Evolutionary conservation across 1,140 invertebrate species (phyloP), one percentile per base, ranked within the genome.

Genomic region (Drosophila melanica): DNA sequence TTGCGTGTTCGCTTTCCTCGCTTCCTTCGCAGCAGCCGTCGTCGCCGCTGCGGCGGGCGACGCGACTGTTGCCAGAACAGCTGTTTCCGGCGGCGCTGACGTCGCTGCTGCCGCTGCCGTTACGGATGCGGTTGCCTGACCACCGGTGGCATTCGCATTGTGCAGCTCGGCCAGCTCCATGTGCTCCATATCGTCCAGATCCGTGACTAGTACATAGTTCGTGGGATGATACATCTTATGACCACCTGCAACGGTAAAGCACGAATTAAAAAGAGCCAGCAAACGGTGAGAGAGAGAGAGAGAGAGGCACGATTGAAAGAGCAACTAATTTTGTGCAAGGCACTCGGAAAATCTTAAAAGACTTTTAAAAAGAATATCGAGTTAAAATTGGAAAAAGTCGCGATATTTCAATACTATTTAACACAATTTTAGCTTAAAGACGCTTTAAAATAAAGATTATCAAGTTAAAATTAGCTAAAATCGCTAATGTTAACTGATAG

Each of bases 221-320:
- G 96, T 95, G 18, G 98, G 98, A 93, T 99, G 99, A 76, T 96
- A 95, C 97, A 99, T 97, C 90, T 97, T 95, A 60, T 97, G 96
- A 62, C 97, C 97, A 91, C 97, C 97, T 93, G 54, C 2, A 35
- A 18, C 33, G 3, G 41, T 2, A 27, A 20, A 0, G 18, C 9
- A 41, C 0, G 14, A 20, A 1, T 14, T 39, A n/a, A 5, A 18
- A 0, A 23, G 4, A 12, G 0, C 9, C 20, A 16, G 41, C 3
- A 4, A 33, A 11, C 2, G 4, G 18, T 7, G 12, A 5, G 8
- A 7, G 1, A 16, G 23, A 16, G 20, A 11, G n/a, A 23, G 10
- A 23, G 23, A 2, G 23, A n/a, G n/a, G 18, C 20, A 4, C 20
- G 20, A 23, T 27, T 27, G 27, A 27, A 6, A 27, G 27, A 5